Evolutionary conservation across 2,113 vertebrate species (phyloP).

Genomic region (Forbesichthys papilliferus): DNA sequence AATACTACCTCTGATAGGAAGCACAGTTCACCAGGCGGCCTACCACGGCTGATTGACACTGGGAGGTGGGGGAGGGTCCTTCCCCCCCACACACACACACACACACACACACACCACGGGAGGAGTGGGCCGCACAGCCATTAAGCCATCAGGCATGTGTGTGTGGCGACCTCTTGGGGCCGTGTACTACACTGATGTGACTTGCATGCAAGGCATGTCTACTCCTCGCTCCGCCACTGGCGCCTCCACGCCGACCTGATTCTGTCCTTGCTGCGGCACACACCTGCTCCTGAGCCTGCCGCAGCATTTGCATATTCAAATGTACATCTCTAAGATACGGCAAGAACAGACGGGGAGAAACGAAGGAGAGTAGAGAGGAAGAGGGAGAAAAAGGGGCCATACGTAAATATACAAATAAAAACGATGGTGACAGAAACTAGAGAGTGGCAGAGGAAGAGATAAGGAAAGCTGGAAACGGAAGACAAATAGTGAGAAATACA

Average conservation of each 20-base stretch:
- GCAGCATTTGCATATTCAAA: slow-evolving; percentile 74
- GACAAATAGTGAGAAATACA: neutral
- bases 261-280: slow-evolving; percentile 74
- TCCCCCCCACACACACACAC: neutral
- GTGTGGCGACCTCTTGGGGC: slow-evolving; percentile 48
- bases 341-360: slow-evolving; percentile 10
- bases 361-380: neutral
- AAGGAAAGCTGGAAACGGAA: slow-evolving; percentile 10
- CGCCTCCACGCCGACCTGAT: slow-evolving; percentile 62
- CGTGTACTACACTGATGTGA: slow-evolving; percentile 64
- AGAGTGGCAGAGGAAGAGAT: neutral
- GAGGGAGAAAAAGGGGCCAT: neutral
- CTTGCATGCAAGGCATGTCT: slow-evolving; percentile 61
- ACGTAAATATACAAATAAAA: neutral
- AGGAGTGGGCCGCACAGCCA: slow-evolving; percentile 28
- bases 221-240: slow-evolving; percentile 13
- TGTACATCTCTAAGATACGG: slow-evolving; percentile 59
- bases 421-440: neutral
- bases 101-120: slow-evolving; percentile 8
- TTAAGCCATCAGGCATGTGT: slow-evolving; percentile 23
- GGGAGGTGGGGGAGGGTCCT: slow-evolving; percentile 8
- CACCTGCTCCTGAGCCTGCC: slow-evolving; percentile 66
- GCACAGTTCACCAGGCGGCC: neutral
- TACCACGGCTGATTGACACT: slow-evolving; percentile 31
- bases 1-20: slow-evolving; percentile 21